A percentile compares a stretch with the other conserved stretches of the same genome.
These are phyloP conservation scores for Thunnus albacares DNA, from an alignment of 2,797 vertebrate species.

Conservation along the genomic window DNA sequence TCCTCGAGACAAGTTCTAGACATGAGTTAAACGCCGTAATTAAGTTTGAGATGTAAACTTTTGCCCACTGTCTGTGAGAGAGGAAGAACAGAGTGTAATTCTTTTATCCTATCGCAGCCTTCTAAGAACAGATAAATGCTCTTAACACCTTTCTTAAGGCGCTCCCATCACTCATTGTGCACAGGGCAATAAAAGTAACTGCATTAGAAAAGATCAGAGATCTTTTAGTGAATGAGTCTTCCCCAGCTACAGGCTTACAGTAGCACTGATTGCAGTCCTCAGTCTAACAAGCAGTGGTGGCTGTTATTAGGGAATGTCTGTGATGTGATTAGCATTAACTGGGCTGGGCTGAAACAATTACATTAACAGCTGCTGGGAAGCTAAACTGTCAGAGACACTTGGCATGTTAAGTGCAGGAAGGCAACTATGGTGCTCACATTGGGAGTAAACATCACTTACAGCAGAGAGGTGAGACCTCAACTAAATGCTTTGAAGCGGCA, in stretches of 20 bases:
- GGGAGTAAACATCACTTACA: conserved; percentile 11
- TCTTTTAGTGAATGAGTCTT: conserved; percentile 62
- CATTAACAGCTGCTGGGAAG: conserved; percentile 65
- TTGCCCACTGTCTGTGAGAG: conserved; percentile 41
- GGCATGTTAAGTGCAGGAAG: conserved; percentile 62
- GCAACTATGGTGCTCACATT: background rate
- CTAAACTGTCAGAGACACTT: conserved; percentile 47
- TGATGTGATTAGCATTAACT: conserved; percentile 69
- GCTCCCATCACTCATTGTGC: conserved; percentile 53
- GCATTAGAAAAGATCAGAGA: conserved; percentile 65
- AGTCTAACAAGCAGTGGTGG: conserved; percentile 45
- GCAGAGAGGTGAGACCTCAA: conserved; percentile 21
- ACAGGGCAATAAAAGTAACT: conserved; percentile 68
- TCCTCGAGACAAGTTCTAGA: conserved; percentile 43
- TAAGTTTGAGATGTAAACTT: conserved; percentile 66
- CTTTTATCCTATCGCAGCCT: conserved; percentile 53
- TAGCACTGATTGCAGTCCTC: conserved; percentile 39
- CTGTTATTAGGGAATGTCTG: conserved; percentile 57
- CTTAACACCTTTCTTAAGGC: conserved; percentile 72
- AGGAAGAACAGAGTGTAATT: conserved; percentile 47
- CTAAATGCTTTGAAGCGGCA: background rate
- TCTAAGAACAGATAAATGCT: conserved; percentile 71
- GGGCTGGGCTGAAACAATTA: conserved; percentile 54
- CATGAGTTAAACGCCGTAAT: conserved; percentile 56
- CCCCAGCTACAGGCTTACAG: conserved; percentile 25